A percentile compares a stretch with the other conserved stretches of the same genome.
These are phyloP conservation scores for Chalcosyrphus nemorum DNA, from an alignment of 2,888 invertebrate genomes.

Conservation along the genomic window DNA sequence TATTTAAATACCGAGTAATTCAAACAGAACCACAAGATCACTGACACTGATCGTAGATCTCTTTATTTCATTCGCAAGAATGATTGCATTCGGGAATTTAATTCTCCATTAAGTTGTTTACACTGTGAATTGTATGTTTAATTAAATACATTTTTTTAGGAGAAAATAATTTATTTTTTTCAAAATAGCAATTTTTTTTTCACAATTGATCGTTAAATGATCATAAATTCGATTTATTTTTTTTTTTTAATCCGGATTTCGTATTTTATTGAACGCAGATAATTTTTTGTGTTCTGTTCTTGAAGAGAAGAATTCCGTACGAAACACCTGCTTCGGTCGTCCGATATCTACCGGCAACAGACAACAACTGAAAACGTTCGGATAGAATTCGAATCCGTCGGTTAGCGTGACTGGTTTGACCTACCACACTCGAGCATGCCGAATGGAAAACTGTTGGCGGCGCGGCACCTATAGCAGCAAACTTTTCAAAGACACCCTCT, in stretches of 20 bases:
- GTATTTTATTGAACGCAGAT: conserved; percentile 3
- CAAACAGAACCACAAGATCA: conserved; percentile 42
- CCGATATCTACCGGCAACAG: conserved; percentile 66
- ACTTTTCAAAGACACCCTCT: conserved; percentile 29
- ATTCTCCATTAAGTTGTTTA: conserved; percentile 23
- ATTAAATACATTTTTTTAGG: background rate
- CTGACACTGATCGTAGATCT: conserved; percentile 42
- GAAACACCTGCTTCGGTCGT: conserved; percentile 46
- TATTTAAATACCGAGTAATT: conserved; percentile 24
- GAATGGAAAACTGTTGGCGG: conserved; percentile 38
- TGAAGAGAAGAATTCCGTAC: background rate
- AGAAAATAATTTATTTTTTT: background rate
- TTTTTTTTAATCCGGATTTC: background rate
- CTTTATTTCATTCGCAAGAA: conserved; percentile 12
- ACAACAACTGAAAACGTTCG: conserved; percentile 62
- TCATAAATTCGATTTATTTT: conserved; percentile 7
- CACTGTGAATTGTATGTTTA: conserved; percentile 3
- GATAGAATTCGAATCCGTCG: conserved; percentile 34
- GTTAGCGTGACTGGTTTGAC: conserved; percentile 61
- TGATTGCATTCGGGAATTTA: conserved; percentile 11
- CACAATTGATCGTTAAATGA: background rate
- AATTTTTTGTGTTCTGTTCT: background rate
- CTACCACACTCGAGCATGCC: conserved; percentile 45
- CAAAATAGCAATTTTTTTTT: background rate
- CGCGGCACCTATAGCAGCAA: background rate